Base-by-base conservation (phyloP, 2,888 invertebrate genomes). In the Watsonalla binaria region DNA sequence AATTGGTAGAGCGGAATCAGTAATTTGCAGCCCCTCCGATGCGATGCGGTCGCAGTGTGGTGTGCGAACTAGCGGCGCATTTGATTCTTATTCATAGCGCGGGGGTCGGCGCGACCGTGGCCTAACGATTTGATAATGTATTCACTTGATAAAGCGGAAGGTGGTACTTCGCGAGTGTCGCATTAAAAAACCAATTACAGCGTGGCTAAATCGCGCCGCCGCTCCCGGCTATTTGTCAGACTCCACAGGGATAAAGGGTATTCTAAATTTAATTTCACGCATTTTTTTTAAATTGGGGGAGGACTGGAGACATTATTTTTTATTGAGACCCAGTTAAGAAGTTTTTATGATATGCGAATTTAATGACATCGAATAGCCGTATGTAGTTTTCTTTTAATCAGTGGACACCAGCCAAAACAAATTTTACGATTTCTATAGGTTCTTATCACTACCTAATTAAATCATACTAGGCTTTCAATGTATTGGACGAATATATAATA, bases 131-230 rank as follows among this genome's bases (percentile, higher is more conserved):
- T 90, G 90, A 89, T 90, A 90, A 90, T 90, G 86, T 89, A 90
- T 90, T 90, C 90, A 88, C 89, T 90, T 86, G 86, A 90, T 90
- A 90, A 85, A 86, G 86, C 84, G 86, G 84, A 88, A 87, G 89
- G 83, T 83, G 84, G 86, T 89, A 90, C 88, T 87, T 84, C 80
- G 84, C 87, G 81, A 82, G 80, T 80, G 74, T 80, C 80, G 88
- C 84, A 90, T 90, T 90, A 90, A 90, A 90, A 90, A 90, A 89
- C 89, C 90, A 90, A 90, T 90, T 90, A 90, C 86, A 86, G 82
- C 82, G 86, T 85, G 79, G 83, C 90, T 86, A 90, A 90, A 90
- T 85, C 86, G 82, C 79, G 73, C 72, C 82, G 76, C 76, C 80
- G 82, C 82, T 84, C 84, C 70, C 80, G 78, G 80, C 86, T 86